Base-by-base conservation (phyloP, 2,888 invertebrate genomes). In the Eupithecia vulgata region DNA sequence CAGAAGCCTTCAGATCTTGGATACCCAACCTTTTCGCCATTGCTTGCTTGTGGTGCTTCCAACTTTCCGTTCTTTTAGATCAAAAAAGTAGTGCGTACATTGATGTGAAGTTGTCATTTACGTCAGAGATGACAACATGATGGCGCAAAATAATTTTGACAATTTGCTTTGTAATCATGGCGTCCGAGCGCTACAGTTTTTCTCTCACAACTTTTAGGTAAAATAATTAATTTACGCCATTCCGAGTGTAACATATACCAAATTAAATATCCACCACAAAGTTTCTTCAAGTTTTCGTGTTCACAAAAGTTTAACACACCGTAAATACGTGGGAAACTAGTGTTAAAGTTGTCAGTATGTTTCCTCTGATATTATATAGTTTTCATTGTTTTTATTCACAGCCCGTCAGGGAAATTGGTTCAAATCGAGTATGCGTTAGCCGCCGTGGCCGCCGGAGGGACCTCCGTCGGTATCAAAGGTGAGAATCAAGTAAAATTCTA, bases 391-490 rank as follows among this genome's bases (percentile, higher is more conserved):
- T 85, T 80, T 65, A 65, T 87, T 95, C 95, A 40, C 94, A 99
- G 99, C 90, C 99, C 99, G 25, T 99, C 99, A 35, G 99, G 99
- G 80, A 99, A 99, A 95, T 95, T 99, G 84, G 99, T 99, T 71
- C 99, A 99, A 95, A 99, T 99, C 83, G 99, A 99, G 95, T 99
- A 99, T 97, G 99, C 99, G 5, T 95, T 99, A 90, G 99, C 99
- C 71, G 99, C 99, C 42, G 99, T 99, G 37, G 98, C 99, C 75
- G 98, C 99, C 78, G 99, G 99, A 76, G 99, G 99, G 5, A 99
- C 99, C 5, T 99, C 99, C 74, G 99, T 99, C 80, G 99, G 99
- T 59, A 99, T 99, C 74, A 99, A 99, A 96, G 98, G 98, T 98
- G 92, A 87, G 75, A 79, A 75, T 71, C 74, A 34, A 64, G 48